Conservation (phyloP, 2,797 vertebrate species). For the Acanthurus lineatus region DNA sequence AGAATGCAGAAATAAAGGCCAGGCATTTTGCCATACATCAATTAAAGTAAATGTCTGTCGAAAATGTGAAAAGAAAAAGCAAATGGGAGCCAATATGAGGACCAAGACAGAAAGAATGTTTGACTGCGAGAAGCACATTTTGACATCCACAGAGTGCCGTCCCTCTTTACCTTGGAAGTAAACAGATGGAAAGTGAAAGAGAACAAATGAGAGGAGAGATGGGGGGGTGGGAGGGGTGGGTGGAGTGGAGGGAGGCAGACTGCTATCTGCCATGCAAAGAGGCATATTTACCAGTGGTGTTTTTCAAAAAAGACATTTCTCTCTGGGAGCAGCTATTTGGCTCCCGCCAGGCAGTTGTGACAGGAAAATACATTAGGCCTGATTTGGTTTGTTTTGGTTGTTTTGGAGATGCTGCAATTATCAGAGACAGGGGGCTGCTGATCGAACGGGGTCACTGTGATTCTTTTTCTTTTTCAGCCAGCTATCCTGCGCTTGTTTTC, state of each 20-base stretch:
- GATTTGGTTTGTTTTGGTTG: constrained; percentile 76
- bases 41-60: background rate
- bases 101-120: constrained; percentile 15
- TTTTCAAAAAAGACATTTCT: constrained; percentile 78
- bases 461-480: constrained; percentile 36
- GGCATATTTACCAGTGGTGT: constrained; percentile 73
- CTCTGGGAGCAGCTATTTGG: constrained; percentile 77
- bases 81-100: background rate
- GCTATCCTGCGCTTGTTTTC: constrained; percentile 21
- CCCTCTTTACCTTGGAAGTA: constrained; percentile 62
- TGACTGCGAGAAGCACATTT: constrained; percentile 25
- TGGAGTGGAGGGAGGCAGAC: constrained; percentile 43
- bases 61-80: constrained; percentile 17
- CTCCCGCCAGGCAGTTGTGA: constrained; percentile 78
- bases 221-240: constrained; percentile 47
- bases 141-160: constrained; percentile 40
- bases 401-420: constrained; percentile 77
- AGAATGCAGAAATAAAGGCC: background rate
- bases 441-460: constrained; percentile 48
- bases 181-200: constrained; percentile 69
- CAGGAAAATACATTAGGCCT: constrained; percentile 78
- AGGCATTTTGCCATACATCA: constrained; percentile 3
- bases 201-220: constrained; percentile 56
- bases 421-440: constrained; percentile 68
- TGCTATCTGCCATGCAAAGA: constrained; percentile 76